phyloP scores from a whole-genome alignment of 2,797 vertebrate species.

The Tamandua tetradactyla region DNA sequence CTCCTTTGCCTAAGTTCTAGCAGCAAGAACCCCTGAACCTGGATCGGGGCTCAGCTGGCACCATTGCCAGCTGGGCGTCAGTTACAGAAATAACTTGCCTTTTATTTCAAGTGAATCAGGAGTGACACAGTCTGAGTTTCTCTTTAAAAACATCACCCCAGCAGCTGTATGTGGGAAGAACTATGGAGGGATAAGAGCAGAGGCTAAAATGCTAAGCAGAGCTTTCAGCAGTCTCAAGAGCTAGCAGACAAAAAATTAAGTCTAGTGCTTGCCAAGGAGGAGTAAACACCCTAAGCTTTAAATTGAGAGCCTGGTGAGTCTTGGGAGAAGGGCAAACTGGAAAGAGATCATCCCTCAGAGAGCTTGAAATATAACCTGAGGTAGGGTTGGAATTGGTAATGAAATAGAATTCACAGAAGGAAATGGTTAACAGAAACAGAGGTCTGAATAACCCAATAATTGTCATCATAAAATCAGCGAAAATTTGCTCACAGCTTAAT shows the following conservation, averaged over 20 bases:
- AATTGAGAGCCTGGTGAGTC: not conserved
- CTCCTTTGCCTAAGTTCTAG: too few species aligned
- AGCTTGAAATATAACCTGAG: not conserved
- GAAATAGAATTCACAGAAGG: not conserved
- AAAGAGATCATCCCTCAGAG: not conserved
- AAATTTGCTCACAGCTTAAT: not conserved
- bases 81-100: too few species aligned
- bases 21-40: too few species aligned
- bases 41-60: too few species aligned
- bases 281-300: not conserved
- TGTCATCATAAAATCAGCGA: not conserved
- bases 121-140: not conserved
- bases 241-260: not conserved
- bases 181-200: not conserved
- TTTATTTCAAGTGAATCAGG: rapidly evolving
- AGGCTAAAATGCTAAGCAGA: not conserved
- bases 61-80: too few species aligned
- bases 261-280: rapidly evolving
- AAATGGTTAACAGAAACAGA: not conserved
- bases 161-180: not conserved
- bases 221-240: not conserved
- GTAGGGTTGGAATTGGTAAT: not conserved
- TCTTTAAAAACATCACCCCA: not conserved
- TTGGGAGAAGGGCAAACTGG: rapidly evolving
- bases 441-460: not conserved